Conservation (phyloP, 92 coral and sea anemone species). For the Montipora capitata region DNA sequence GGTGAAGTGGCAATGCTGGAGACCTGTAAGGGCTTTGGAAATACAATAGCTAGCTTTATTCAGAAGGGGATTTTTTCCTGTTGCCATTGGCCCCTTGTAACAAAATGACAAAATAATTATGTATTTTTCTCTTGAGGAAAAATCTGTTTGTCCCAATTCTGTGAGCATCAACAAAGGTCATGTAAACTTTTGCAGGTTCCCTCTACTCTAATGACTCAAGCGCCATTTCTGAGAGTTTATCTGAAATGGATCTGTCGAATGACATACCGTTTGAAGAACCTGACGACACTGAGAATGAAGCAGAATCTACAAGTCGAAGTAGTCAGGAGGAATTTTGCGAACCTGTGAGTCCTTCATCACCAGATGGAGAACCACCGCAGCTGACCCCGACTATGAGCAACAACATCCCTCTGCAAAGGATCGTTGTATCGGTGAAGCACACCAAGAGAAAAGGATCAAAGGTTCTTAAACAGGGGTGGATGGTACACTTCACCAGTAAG, state of each 20-base stretch:
- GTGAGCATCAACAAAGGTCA: background rate
- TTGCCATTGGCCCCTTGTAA: background rate
- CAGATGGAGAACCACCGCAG: slow-evolving; percentile 76
- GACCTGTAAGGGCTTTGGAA: slow-evolving; percentile 57
- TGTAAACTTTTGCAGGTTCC: slow-evolving; percentile 59
- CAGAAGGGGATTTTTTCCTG: too few relatives aligned
- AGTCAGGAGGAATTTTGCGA: slow-evolving; percentile 82
- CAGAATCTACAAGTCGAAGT: slow-evolving; percentile 75
- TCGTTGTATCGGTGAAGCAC: slow-evolving; percentile 97
- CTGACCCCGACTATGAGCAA: slow-evolving; percentile 88
- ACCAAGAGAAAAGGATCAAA: slow-evolving; percentile 97
- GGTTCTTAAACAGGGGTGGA: slow-evolving; percentile 98
- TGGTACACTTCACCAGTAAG: slow-evolving; percentile 98
- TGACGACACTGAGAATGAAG: slow-evolving; percentile 80
- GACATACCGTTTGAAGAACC: slow-evolving; percentile 78
- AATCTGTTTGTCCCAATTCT: too few relatives aligned
- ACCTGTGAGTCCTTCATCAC: slow-evolving; percentile 76
- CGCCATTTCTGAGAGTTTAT: slow-evolving; percentile 81
- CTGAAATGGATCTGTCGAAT: slow-evolving; percentile 89
- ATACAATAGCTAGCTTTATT: background rate
- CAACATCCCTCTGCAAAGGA: slow-evolving; percentile 94
- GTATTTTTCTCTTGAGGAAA: too few relatives aligned
- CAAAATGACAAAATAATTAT: too few relatives aligned
- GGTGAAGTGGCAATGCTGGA: slow-evolving; percentile 89
- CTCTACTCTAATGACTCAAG: slow-evolving; percentile 81